These are phyloP conservation scores for Kuschelorhynchus macadamiae DNA, from an alignment of 2,888 invertebrate genomes.

Conservation along the genomic window DNA sequence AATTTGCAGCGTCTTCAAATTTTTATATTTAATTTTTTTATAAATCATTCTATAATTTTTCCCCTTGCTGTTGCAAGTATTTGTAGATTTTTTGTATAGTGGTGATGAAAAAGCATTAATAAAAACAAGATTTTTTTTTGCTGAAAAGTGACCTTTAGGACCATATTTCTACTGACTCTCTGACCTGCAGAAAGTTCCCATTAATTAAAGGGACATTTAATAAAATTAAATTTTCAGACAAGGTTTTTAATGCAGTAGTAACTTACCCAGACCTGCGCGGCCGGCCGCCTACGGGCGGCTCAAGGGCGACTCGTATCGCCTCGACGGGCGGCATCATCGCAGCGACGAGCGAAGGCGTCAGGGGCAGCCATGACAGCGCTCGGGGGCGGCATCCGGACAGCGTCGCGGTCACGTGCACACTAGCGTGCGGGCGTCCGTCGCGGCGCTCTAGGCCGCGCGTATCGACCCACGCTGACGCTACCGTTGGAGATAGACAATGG, in stretches of 20 bases:
- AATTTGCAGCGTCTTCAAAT: no score
- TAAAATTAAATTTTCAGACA: no score
- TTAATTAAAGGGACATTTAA: no score
- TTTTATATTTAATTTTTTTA: no score
- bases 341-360: constrained; percentile 54
- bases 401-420: constrained; percentile 60
- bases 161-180: no score
- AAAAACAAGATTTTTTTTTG: no score
- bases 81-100: no score
- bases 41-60: no score
- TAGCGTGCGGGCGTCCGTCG: constrained; percentile 51
- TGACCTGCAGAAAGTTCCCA: no score
- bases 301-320: constrained; percentile 49
- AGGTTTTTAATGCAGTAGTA: background rate
- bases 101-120: no score
- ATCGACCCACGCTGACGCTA: background rate
- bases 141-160: no score
- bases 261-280: constrained; percentile 70
- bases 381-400: constrained; percentile 46
- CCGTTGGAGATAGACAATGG: constrained; percentile 1
- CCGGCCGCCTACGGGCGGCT: constrained; percentile 57
- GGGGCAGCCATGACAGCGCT: constrained; percentile 47
- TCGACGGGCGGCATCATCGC: constrained; percentile 57
- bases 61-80: no score
- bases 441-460: constrained; percentile 32